Evolutionary conservation across 2,888 invertebrate species (phyloP).

Genomic region (Leuctra nigra): DNA sequence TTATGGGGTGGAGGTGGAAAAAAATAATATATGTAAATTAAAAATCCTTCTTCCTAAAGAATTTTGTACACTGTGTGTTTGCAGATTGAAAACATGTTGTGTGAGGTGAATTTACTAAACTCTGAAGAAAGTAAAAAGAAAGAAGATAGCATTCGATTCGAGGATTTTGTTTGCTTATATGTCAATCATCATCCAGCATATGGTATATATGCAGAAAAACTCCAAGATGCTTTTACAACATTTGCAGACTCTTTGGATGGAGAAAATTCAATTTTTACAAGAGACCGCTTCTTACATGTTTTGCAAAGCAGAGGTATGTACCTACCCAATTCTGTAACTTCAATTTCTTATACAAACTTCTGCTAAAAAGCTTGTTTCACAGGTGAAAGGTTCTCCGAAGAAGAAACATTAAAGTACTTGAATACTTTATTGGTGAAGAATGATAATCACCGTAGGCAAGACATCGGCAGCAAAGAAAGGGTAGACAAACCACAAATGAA

Average conservation of each 20-base stretch:
- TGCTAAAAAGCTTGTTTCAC: not conserved
- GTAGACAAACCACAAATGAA: not conserved
- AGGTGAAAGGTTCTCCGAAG: constrained; percentile 33
- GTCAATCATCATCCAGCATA: constrained; percentile 58
- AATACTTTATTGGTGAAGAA: constrained; percentile 30
- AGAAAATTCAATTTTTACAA: constrained; percentile 35
- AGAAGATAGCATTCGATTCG: constrained; percentile 53
- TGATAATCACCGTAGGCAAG: too few relatives aligned
- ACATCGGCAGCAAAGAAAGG: not conserved
- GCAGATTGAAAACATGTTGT: constrained; percentile 53
- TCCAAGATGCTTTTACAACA: constrained; percentile 45
- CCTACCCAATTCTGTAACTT: not conserved
- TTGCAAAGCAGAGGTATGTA: constrained; percentile 38
- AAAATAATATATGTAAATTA: not conserved
- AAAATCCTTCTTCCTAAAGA: not conserved
- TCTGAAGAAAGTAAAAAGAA: constrained; percentile 42
- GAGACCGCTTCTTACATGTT: constrained; percentile 43
- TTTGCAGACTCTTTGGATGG: constrained; percentile 38
- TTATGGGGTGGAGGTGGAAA: too few relatives aligned
- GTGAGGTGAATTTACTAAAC: constrained; percentile 50
- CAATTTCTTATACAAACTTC: not conserved
- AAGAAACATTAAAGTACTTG: constrained; percentile 33
- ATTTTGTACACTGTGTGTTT: not conserved
- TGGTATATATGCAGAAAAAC: constrained; percentile 43
- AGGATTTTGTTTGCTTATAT: constrained; percentile 57